A percentile compares a stretch with the other conserved stretches of the same genome.
Conservation (phyloP, 2,113 vertebrate species). For the Epinephelus cyanopodus region DNA sequence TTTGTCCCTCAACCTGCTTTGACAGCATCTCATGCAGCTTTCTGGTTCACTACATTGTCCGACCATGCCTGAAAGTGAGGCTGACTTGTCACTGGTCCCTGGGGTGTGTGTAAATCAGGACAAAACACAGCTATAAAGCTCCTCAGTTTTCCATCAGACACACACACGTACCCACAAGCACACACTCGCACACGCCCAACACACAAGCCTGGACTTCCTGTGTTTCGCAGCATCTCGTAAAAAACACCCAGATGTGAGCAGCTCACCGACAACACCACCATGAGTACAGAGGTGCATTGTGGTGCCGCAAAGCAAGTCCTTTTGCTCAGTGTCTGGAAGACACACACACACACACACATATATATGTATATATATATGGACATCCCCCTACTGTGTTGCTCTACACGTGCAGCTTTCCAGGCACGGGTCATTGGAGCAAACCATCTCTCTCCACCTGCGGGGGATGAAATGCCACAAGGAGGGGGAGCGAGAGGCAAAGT, state of each 20-base stretch:
- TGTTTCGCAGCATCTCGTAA: conserved; percentile 77
- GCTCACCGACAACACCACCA: conserved; percentile 65
- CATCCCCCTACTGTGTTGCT: conserved; percentile 26
- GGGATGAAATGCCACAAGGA: conserved; percentile 46
- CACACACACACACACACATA: neutral
- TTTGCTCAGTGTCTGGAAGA: conserved; percentile 26
- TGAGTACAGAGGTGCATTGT: conserved; percentile 82
- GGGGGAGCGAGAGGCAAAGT: conserved; percentile 35
- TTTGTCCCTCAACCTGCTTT: conserved; percentile 10
- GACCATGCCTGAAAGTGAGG: conserved; percentile 27
- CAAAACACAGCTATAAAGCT: conserved; percentile 70
- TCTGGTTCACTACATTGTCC: conserved; percentile 24
- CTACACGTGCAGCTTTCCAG: conserved; percentile 67
- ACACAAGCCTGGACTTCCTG: conserved; percentile 73
- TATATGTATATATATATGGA: neutral
- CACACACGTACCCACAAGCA: neutral
- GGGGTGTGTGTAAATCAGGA: conserved; percentile 58
- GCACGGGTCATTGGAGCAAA: conserved; percentile 58
- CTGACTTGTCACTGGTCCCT: conserved; percentile 50
- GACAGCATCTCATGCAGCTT: conserved; percentile 28
- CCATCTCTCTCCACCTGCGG: conserved; percentile 59
- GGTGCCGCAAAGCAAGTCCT: conserved; percentile 43
- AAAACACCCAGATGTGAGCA: conserved; percentile 83
- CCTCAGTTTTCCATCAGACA: conserved; percentile 68
- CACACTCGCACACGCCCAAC: conserved; percentile 21